Percentiles rank a stretch among this genome's conserved stretches.
These are phyloP conservation scores for Rhamphomyia laevipes DNA, from an alignment of 2,888 invertebrate species.

Conservation along the genomic window DNA sequence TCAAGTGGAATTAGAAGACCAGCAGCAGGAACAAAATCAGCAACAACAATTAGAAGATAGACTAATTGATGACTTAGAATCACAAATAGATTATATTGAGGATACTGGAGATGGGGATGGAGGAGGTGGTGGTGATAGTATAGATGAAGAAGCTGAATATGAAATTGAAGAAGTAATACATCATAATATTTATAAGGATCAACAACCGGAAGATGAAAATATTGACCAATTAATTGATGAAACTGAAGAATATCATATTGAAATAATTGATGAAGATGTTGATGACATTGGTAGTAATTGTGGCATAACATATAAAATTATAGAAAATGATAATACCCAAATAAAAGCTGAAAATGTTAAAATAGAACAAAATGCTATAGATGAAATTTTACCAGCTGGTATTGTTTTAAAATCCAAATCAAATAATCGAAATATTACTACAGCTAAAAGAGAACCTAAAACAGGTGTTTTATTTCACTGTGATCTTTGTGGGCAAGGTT, in stretches of 20 bases:
- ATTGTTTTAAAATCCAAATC: background rate
- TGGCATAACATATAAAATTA: background rate
- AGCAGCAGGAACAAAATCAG: background rate
- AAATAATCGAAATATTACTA: background rate
- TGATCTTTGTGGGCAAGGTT: constrained; percentile 18
- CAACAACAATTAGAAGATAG: background rate
- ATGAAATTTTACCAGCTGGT: background rate
- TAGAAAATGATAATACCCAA: background rate
- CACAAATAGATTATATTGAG: no score
- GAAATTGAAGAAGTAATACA: no score
- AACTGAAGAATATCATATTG: background rate
- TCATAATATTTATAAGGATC: no score
- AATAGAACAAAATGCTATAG: background rate
- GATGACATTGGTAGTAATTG: constrained; percentile 21
- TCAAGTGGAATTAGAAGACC: background rate
- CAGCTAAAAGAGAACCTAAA: background rate
- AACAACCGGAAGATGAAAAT: no score
- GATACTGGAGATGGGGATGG: background rate
- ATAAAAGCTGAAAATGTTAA: background rate
- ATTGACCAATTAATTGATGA: no score
- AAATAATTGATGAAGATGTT: constrained; percentile 5
- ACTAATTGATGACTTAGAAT: background rate
- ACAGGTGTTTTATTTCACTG: constrained; percentile 15
- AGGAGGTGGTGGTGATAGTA: background rate
- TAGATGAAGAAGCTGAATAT: no score